Conservation (phyloP, 2,797 vertebrate genomes). For the Thamnophis elegans region DNA sequence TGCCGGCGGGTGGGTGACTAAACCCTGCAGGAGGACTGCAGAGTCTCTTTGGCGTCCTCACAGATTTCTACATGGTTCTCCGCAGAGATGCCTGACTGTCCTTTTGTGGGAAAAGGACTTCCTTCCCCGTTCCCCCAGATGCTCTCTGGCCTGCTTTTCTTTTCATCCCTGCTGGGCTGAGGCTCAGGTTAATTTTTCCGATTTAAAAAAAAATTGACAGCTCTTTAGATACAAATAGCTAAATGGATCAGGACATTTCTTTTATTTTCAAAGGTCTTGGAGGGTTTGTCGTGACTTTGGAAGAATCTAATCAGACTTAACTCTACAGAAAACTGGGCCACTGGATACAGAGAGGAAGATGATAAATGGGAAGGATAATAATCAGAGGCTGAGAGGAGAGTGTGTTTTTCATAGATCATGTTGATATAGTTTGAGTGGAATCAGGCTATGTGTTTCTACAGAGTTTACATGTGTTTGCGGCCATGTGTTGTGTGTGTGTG, state of each 20-base stretch:
- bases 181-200: background rate
- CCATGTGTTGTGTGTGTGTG: background rate
- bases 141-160: background rate
- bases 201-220: background rate
- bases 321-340: background rate
- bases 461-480: background rate
- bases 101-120: background rate
- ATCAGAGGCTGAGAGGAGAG: background rate
- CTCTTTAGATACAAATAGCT: background rate
- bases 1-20: background rate
- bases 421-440: background rate
- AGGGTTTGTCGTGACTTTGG: background rate
- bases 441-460: background rate
- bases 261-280: background rate
- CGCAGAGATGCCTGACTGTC: background rate
- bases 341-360: too few species aligned
- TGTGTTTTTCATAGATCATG: background rate
- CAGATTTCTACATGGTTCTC: background rate
- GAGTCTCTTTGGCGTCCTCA: background rate
- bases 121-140: background rate
- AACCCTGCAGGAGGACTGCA: constrained; percentile 9
- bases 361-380: background rate
- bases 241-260: background rate
- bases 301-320: background rate
- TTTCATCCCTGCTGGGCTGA: background rate